phyloP scores from a whole-genome alignment of 2,888 invertebrate species.

The Plebejus melissa region DNA sequence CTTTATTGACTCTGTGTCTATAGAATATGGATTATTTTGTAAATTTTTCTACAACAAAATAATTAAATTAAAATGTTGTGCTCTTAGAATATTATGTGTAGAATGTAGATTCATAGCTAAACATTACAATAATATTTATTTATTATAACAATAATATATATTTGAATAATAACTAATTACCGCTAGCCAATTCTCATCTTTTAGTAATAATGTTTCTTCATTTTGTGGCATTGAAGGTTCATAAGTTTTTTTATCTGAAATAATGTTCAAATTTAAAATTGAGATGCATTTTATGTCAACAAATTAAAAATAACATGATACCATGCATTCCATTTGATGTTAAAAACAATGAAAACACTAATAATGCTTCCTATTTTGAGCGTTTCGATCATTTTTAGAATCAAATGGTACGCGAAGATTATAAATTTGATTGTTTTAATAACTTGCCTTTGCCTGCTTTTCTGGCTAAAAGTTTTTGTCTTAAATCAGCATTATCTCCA shows the following conservation, averaged over 20 bases:
- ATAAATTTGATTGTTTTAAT: neutral
- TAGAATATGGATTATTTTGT: slow-evolving; percentile 26
- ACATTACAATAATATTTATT: neutral
- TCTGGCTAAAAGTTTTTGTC: slow-evolving; percentile 18
- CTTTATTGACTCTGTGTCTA: slow-evolving; percentile 48
- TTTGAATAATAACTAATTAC: neutral
- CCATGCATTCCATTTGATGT: too few relatives aligned
- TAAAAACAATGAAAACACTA: too few relatives aligned
- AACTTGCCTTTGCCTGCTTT: neutral
- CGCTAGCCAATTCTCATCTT: slow-evolving; percentile 14
- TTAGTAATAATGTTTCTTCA: slow-evolving; percentile 10
- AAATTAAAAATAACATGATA: too few relatives aligned
- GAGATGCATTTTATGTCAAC: too few relatives aligned
- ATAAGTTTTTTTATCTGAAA: slow-evolving; percentile 1
- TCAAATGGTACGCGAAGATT: too few relatives aligned
- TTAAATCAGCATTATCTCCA: neutral
- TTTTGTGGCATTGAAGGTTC: neutral
- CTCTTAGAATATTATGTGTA: neutral
- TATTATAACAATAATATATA: too few relatives aligned
- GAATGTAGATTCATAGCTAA: neutral
- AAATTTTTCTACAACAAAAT: slow-evolving; percentile 33
- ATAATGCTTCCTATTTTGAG: too few relatives aligned
- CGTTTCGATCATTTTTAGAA: too few relatives aligned
- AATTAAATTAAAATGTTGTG: neutral
- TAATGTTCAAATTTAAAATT: neutral